A percentile compares a stretch with the other conserved stretches of the same genome.
Evolutionary conservation across 2,797 vertebrate species (phyloP).

Genomic region (Semotilus atromaculatus): DNA sequence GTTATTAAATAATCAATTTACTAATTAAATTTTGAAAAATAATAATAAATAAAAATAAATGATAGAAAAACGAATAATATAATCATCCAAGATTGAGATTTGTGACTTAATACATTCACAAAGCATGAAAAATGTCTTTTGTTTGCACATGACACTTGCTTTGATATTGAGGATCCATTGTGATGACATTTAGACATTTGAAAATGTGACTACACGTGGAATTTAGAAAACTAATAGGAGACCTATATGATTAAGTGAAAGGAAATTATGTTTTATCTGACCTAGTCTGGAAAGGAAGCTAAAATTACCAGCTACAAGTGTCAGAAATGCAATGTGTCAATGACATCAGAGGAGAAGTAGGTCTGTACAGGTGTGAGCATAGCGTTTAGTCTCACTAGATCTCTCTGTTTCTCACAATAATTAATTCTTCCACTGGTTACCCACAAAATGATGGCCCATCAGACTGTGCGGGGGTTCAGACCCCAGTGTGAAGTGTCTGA

Average conservation of each 20-base stretch:
- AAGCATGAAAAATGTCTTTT: not conserved
- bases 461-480: conserved; percentile 13
- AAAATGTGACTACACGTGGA: not conserved
- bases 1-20: not conserved
- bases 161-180: not conserved
- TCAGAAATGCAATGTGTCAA: conserved; percentile 18
- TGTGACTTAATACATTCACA: not conserved
- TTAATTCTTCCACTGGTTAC: conserved; percentile 15
- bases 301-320: not conserved
- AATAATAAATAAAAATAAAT: not conserved
- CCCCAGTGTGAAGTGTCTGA: conserved; percentile 1
- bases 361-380: not conserved
- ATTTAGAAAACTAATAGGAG: not conserved
- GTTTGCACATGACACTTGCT: not conserved
- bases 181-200: not conserved
- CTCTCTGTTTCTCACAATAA: not conserved
- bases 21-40: not conserved
- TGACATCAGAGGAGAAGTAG: conserved; percentile 49
- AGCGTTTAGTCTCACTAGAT: not conserved
- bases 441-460: not conserved
- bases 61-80: not conserved
- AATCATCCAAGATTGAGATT: not conserved
- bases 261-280: not conserved
- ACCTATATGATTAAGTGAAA: not conserved
- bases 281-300: conserved; percentile 20